Conservation (phyloP, 2,797 vertebrate genomes). For the Oophaga sylvatica region DNA sequence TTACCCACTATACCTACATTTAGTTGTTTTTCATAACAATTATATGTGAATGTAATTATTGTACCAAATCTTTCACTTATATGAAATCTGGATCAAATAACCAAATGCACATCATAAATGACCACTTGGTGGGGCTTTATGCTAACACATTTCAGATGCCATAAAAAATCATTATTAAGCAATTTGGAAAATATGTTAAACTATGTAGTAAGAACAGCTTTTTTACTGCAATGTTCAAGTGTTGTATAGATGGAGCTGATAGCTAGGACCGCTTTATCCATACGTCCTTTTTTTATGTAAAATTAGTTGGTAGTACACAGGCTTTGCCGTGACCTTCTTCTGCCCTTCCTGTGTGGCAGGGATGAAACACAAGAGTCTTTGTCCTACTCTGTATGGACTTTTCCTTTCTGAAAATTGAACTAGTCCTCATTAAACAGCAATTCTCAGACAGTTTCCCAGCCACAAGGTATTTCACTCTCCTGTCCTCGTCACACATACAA, state of each 20-base stretch:
- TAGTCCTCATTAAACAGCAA: conserved; percentile 48
- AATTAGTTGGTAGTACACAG: conserved; percentile 37
- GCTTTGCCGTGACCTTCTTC: conserved; percentile 55
- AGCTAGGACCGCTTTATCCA: conserved; percentile 18
- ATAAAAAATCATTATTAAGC: background rate
- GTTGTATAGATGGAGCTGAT: background rate
- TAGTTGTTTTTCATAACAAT: background rate
- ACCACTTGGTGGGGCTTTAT: conserved; percentile 54
- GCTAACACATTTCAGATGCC: conserved; percentile 16
- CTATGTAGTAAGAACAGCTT: background rate
- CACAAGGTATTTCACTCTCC: conserved; percentile 28
- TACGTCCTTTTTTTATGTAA: conserved; percentile 41
- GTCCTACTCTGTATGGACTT: conserved; percentile 47
- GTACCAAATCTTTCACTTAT: background rate
- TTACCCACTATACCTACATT: background rate
- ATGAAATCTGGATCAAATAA: background rate
- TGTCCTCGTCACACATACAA: conserved; percentile 35
- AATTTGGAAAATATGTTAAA: conserved; percentile 23
- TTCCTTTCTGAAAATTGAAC: conserved; percentile 43
- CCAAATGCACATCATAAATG: background rate
- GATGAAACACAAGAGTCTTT: conserved; percentile 55
- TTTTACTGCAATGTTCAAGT: conserved; percentile 10
- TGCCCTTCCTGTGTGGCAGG: conserved; percentile 56
- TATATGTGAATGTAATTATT: background rate
- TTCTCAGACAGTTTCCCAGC: conserved; percentile 47